Conservation (phyloP, 1,140 invertebrate species). For the Drosophila grimshawi region DNA sequence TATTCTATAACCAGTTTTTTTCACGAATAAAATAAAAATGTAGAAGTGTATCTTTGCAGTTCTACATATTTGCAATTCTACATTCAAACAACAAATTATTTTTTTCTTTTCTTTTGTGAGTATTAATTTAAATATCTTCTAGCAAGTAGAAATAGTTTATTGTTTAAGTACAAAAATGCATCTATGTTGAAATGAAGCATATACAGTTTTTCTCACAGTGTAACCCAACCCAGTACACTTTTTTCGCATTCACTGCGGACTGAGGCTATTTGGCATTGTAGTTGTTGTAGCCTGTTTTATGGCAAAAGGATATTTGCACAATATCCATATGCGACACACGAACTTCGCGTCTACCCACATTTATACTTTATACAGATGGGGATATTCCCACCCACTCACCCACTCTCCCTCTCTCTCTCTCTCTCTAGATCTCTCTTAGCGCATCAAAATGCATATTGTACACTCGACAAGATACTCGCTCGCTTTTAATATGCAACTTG, state of each 20-base stretch:
- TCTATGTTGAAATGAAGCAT: no score
- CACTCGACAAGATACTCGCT: conserved; percentile 63
- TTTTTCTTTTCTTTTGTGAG: no score
- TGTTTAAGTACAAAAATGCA: no score
- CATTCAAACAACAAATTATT: no score
- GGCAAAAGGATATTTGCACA: conserved; percentile 47
- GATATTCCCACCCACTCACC: background rate
- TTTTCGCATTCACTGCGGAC: conserved; percentile 9
- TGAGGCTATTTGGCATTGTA: conserved; percentile 59
- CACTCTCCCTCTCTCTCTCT: conserved; percentile 5
- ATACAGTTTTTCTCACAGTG: background rate
- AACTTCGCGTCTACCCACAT: conserved; percentile 29
- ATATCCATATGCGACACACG: conserved; percentile 52
- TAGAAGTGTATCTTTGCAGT: no score
- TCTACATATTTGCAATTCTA: no score
- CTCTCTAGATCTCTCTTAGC: conserved; percentile 29
- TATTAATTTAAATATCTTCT: no score
- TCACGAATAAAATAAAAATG: no score
- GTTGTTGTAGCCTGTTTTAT: conserved; percentile 58
- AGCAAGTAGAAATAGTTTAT: no score
- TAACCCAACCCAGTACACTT: background rate
- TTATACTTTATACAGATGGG: conserved; percentile 39
- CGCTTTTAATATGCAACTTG: conserved; percentile 57
- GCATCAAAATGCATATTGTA: conserved; percentile 78
- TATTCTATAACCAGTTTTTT: no score